phyloP scores from a whole-genome alignment of 2,888 invertebrate species.

The Dione juno region DNA sequence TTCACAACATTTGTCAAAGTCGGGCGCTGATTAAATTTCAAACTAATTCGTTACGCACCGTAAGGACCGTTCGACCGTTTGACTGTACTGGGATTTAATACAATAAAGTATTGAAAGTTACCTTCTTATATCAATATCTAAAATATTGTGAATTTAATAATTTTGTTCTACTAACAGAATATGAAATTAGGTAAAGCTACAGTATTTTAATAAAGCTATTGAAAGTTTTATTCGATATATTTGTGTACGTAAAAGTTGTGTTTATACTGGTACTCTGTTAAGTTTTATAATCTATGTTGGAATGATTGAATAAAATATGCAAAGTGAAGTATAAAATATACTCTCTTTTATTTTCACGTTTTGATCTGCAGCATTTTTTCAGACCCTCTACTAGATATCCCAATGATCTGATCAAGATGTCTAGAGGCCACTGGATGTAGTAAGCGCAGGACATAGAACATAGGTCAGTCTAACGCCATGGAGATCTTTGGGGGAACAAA shows the following conservation, averaged over 20 bases:
- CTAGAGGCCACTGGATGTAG: too few species aligned
- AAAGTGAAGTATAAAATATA: too few species aligned
- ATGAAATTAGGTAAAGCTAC: background rate
- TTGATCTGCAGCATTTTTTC: too few species aligned
- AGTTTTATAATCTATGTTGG: background rate
- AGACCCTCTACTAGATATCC: too few species aligned
- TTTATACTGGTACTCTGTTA: background rate
- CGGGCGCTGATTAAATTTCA: constrained; percentile 49
- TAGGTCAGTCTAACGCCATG: too few species aligned
- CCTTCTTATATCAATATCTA: background rate
- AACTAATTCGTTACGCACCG: constrained; percentile 45
- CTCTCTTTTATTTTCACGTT: too few species aligned
- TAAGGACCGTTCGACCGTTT: constrained; percentile 27
- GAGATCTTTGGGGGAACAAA: too few species aligned
- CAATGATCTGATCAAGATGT: too few species aligned
- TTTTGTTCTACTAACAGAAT: background rate
- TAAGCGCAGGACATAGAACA: too few species aligned
- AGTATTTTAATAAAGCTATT: background rate
- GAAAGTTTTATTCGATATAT: background rate
- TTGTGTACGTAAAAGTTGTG: background rate
- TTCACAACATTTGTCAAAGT: constrained; percentile 60
- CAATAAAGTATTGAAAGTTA: constrained; percentile 30
- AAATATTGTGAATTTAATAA: background rate
- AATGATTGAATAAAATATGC: too few species aligned
- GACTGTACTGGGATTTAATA: constrained; percentile 19